These are phyloP conservation scores for Drosophila athabasca DNA, from an alignment of 1,140 invertebrate genomes.

Conservation along the genomic window DNA sequence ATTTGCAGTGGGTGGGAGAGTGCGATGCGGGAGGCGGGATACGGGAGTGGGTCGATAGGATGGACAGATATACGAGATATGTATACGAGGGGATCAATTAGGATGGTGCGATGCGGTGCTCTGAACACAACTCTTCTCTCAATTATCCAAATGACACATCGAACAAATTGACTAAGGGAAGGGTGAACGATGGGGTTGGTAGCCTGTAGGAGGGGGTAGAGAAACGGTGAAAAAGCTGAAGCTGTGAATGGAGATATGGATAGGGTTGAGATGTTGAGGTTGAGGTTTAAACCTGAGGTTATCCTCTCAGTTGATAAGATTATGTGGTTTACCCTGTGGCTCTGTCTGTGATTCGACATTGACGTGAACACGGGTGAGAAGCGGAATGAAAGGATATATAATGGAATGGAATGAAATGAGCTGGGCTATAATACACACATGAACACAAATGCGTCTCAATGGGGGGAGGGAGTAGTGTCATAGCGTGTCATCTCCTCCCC, in stretches of 20 bases:
- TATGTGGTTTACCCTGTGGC: conserved; percentile 52
- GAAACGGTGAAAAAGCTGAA: conserved; percentile 1
- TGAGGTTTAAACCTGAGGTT: conserved; percentile 4
- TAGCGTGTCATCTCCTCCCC: too few species aligned
- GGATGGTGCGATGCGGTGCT: conserved; percentile 50
- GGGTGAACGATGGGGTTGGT: background rate
- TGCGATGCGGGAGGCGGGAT: too few species aligned
- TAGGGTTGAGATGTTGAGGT: conserved; percentile 3
- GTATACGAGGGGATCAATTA: conserved; percentile 46
- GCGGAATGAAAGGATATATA: conserved; percentile 16
- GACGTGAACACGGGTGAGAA: background rate
- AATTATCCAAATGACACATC: conserved; percentile 63
- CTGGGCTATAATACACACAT: conserved; percentile 7
- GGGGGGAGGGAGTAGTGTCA: too few species aligned
- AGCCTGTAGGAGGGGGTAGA: background rate
- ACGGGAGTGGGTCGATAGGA: conserved; percentile 1
- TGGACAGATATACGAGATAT: background rate
- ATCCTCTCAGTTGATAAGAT: conserved; percentile 43
- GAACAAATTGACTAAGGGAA: conserved; percentile 45
- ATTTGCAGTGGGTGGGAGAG: background rate
- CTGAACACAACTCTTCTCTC: conserved; percentile 58
- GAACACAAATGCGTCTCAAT: conserved; percentile 12
- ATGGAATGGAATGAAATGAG: conserved; percentile 1
- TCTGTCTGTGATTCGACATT: conserved; percentile 19
- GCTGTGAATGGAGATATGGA: background rate